Evolutionary conservation across 30 jellyfish, hydroid and myxozoan genomes (phyloP).

Genomic region (Aurelia aurita): DNA sequence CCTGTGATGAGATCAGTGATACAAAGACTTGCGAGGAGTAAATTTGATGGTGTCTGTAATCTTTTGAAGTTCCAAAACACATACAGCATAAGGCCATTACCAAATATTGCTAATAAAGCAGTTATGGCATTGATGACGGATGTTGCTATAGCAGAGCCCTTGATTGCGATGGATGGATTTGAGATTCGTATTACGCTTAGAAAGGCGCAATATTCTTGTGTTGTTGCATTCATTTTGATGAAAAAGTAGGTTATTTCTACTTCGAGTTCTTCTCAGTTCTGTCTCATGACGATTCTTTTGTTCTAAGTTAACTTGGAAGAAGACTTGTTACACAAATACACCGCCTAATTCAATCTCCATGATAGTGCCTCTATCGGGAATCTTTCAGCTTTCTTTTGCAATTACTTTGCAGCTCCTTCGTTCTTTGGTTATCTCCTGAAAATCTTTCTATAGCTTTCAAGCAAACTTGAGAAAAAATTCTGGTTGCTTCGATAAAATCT

Average conservation of each 20-base stretch:
- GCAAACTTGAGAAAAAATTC: no score
- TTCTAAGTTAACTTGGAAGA: no score
- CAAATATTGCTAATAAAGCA: conserved; percentile 45
- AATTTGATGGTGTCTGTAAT: conserved; percentile 69
- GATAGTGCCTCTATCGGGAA: no score
- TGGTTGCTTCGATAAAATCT: no score
- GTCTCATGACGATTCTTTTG: no score
- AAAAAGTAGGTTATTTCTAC: neutral
- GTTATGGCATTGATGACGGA: conserved; percentile 46
- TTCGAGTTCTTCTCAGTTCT: no score
- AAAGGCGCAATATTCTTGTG: conserved; percentile 49
- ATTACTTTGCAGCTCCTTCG: no score
- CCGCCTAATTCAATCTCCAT: no score
- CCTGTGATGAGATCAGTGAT: conserved; percentile 66
- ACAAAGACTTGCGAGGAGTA: conserved; percentile 62
- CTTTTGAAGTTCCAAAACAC: conserved; percentile 53
- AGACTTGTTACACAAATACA: no score
- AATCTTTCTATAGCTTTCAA: no score
- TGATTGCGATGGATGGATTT: conserved; percentile 34
- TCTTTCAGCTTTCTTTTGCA: no score
- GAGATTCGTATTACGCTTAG: conserved; percentile 35
- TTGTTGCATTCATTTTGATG: conserved; percentile 14
- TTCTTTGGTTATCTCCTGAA: no score
- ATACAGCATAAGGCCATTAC: conserved; percentile 63
- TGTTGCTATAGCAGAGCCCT: conserved; percentile 51